Evolutionary conservation across 2,888 invertebrate genomes (phyloP).

Genomic region (Taenaris catops): DNA sequence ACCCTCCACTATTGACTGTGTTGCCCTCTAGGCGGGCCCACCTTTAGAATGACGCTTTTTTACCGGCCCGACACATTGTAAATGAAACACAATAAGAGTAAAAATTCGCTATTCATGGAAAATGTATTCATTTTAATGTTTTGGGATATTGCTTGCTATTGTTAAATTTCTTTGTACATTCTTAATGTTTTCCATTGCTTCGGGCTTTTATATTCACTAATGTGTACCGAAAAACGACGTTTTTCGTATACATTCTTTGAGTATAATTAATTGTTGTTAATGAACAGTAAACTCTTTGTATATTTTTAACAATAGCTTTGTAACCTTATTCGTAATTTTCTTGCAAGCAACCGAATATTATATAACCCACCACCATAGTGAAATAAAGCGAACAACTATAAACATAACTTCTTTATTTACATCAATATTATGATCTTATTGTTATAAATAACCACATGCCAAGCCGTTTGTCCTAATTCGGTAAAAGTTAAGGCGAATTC

Average conservation of each 20-base stretch:
- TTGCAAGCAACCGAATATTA: too few species aligned
- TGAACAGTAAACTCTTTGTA: too few species aligned
- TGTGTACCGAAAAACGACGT: constrained; percentile 14
- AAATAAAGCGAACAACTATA: too few species aligned
- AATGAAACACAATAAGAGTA: constrained; percentile 42
- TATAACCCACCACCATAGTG: too few species aligned
- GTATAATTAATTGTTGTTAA: constrained; percentile 10
- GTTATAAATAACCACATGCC: too few species aligned
- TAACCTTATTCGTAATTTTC: too few species aligned
- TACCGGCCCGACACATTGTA: constrained; percentile 37
- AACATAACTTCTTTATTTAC: too few species aligned
- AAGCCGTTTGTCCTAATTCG: too few species aligned
- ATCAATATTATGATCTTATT: too few species aligned
- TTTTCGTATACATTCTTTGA: constrained; percentile 11
- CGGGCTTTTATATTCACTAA: constrained; percentile 23
- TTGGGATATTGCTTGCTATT: constrained; percentile 36
- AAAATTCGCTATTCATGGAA: constrained; percentile 45
- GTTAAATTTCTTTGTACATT: constrained; percentile 30
- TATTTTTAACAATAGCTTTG: too few species aligned
- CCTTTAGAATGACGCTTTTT: constrained; percentile 32
- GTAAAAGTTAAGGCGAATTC: too few species aligned
- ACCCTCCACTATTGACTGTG: constrained; percentile 29
- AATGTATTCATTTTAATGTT: constrained; percentile 36
- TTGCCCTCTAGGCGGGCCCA: constrained; percentile 22
- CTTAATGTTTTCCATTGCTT: constrained; percentile 30